Conservation (phyloP, 2,797 vertebrate species). For the Ceryle rudis region DNA sequence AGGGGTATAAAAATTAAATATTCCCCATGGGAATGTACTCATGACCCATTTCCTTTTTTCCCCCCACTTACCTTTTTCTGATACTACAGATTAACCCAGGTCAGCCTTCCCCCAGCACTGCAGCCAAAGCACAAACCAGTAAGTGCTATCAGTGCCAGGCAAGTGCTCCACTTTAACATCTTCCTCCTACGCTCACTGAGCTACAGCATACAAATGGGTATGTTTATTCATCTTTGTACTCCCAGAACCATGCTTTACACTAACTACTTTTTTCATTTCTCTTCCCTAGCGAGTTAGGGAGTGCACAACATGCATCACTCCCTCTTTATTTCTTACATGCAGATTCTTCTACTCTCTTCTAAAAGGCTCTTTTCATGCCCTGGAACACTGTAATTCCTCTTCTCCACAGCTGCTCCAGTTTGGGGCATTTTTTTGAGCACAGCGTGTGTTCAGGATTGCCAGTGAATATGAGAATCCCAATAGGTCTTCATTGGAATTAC, state of each 20-base stretch:
- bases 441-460: not conserved
- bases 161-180: not conserved
- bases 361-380: not conserved
- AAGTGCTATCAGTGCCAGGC: not conserved
- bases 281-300: not conserved
- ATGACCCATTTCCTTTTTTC: not conserved
- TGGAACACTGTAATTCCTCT: not conserved
- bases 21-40: not conserved
- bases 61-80: not conserved
- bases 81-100: not conserved
- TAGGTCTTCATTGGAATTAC: not conserved
- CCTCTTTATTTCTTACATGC: not conserved
- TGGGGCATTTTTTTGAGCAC: not conserved
- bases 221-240: not conserved
- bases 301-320: not conserved
- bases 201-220: not conserved
- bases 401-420: not conserved
- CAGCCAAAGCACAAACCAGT: not conserved
- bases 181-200: fast-evolving
- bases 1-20: not conserved
- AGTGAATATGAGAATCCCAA: not conserved
- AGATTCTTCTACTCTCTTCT: not conserved
- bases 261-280: not conserved
- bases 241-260: not conserved
- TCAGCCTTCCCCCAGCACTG: not conserved